A percentile compares a stretch with the other conserved stretches of the same genome.
These are phyloP conservation scores for Cathartes aura DNA, from an alignment of 2,113 vertebrate genomes.

Conservation along the genomic window DNA sequence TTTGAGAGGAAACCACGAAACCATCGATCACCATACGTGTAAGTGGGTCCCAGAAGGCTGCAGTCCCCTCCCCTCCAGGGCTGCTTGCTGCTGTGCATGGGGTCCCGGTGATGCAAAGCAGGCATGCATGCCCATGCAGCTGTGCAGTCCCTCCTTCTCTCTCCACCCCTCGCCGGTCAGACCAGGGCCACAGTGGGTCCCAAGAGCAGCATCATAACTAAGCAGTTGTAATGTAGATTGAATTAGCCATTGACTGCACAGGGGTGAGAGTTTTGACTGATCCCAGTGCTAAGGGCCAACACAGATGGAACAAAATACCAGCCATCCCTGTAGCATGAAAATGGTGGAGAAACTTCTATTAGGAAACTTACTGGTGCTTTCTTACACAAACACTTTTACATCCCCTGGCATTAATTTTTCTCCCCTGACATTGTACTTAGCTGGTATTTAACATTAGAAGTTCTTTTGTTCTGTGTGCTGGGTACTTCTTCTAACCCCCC, in stretches of 20 bases:
- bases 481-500: background rate
- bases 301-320: background rate
- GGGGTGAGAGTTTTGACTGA: background rate
- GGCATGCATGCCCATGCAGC: background rate
- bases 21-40: fast-evolving
- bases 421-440: background rate
- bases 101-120: background rate
- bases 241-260: background rate
- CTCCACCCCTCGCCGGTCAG: background rate
- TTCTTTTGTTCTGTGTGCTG: background rate
- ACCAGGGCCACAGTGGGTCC: background rate
- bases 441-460: background rate
- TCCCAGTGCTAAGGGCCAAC: background rate
- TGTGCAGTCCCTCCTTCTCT: background rate
- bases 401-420: background rate
- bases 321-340: background rate
- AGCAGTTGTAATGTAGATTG: background rate
- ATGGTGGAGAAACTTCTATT: background rate
- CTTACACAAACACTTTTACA: background rate
- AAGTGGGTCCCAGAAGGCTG: background rate
- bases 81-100: background rate
- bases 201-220: background rate
- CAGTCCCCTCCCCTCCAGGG: too few species aligned
- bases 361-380: background rate
- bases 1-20: background rate